Evolutionary conservation across 2,888 invertebrate species (phyloP).

Genomic region (Ectemnius continuus): DNA sequence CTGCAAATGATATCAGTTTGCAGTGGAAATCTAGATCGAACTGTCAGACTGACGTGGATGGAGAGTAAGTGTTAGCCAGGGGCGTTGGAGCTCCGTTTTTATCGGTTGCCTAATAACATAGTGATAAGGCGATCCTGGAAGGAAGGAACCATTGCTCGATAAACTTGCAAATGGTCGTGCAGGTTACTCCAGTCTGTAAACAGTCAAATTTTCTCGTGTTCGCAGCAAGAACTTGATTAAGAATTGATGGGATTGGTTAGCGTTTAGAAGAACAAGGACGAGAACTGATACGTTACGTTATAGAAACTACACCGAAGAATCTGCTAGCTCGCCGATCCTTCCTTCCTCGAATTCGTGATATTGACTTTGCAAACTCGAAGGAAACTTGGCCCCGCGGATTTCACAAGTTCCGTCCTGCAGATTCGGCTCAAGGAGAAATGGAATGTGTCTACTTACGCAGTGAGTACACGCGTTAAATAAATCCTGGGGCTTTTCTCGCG

Average conservation of each 20-base stretch:
- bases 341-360: background rate
- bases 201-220: no score
- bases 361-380: conserved; percentile 11
- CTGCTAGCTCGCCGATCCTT: background rate
- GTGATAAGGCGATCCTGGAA: background rate
- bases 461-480: background rate
- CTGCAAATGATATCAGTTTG: no score
- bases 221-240: no score
- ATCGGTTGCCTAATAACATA: background rate
- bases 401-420: background rate
- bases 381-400: background rate
- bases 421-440: background rate
- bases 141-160: background rate
- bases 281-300: no score
- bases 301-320: background rate
- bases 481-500: background rate
- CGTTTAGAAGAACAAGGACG: no score
- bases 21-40: no score
- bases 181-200: background rate
- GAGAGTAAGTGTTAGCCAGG: no score
- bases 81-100: background rate
- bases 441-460: background rate
- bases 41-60: no score
- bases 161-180: background rate
- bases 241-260: no score